Percentiles rank a stretch among this genome's conserved stretches.
Evolutionary conservation across 1,140 invertebrate species (phyloP).

Genomic region (Drosophila kanapiae): DNA sequence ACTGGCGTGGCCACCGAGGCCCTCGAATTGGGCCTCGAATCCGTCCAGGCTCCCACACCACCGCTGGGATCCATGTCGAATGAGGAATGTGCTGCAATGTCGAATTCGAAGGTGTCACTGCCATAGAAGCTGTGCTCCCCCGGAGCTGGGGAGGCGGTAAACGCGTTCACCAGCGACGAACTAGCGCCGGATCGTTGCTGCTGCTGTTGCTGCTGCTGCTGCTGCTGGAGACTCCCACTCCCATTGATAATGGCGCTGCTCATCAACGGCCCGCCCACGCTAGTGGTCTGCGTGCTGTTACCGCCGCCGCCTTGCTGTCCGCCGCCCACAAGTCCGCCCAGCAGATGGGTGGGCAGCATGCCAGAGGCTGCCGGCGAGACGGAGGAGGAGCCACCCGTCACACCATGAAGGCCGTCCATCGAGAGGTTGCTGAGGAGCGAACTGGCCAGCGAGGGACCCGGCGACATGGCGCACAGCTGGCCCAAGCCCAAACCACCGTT

Average conservation of each 20-base stretch:
- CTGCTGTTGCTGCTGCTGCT: slow-evolving; percentile 32
- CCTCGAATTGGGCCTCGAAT: slow-evolving; percentile 83
- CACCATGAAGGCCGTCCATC: slow-evolving; percentile 70
- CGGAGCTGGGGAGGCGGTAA: slow-evolving; percentile 71
- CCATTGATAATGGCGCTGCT: slow-evolving; percentile 89
- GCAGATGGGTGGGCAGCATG: slow-evolving; percentile 60
- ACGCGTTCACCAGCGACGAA: slow-evolving; percentile 69
- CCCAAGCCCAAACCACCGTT: slow-evolving; percentile 36
- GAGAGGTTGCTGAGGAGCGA: slow-evolving; percentile 72
- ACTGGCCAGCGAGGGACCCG: slow-evolving; percentile 71
- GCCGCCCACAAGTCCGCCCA: slow-evolving; percentile 80
- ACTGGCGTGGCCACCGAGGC: slow-evolving; percentile 83
- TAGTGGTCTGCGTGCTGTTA: slow-evolving; percentile 71
- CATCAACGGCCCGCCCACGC: slow-evolving; percentile 88
- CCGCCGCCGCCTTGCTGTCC: slow-evolving; percentile 54
- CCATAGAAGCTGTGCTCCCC: slow-evolving; percentile 70
- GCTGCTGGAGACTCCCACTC: slow-evolving; percentile 85
- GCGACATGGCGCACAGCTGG: slow-evolving; percentile 70
- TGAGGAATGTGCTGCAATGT: slow-evolving; percentile 81
- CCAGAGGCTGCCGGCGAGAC: slow-evolving; percentile 31
- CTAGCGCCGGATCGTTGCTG: slow-evolving; percentile 76
- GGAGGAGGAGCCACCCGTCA: slow-evolving; percentile 43
- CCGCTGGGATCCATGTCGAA: slow-evolving; percentile 83
- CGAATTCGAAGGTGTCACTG: slow-evolving; percentile 80
- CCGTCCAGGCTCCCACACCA: slow-evolving; percentile 73